Conservation (phyloP, 2,113 vertebrate genomes). For the Vombatus ursinus region DNA sequence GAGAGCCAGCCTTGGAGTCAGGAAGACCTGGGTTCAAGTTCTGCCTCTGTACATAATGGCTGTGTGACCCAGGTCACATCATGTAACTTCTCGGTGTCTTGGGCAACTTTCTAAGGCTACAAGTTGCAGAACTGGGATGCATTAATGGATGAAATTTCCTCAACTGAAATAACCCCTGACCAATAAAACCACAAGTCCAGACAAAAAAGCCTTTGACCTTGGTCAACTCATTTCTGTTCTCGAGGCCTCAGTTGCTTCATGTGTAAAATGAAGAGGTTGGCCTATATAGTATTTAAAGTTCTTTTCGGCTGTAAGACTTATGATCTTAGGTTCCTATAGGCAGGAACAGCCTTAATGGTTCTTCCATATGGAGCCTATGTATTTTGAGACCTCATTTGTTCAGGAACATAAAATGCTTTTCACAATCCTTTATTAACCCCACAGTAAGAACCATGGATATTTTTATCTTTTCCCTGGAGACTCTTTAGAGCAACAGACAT, state of each 20-base stretch:
- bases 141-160: background rate
- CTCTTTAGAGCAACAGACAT: conserved; percentile 49
- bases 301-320: background rate
- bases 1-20: background rate
- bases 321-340: background rate
- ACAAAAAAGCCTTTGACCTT: background rate
- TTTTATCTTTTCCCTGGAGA: conserved; percentile 38
- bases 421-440: background rate
- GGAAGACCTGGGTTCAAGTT: background rate
- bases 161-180: background rate
- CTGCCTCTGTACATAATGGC: background rate
- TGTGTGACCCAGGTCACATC: background rate
- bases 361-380: conserved; percentile 18
- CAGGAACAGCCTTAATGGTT: conserved; percentile 17
- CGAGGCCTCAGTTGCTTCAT: background rate
- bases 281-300: background rate
- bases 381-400: conserved; percentile 34
- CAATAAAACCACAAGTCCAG: background rate
- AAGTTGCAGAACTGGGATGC: background rate
- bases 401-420: conserved; percentile 34
- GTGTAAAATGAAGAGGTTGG: background rate
- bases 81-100: background rate
- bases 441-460: conserved; percentile 1
- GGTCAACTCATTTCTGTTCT: background rate
- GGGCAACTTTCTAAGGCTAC: background rate